A percentile compares a stretch with the other conserved stretches of the same genome.
These are phyloP conservation scores for Hippocampus barbouri DNA, from an alignment of 2,113 vertebrate genomes.

Conservation along the genomic window DNA sequence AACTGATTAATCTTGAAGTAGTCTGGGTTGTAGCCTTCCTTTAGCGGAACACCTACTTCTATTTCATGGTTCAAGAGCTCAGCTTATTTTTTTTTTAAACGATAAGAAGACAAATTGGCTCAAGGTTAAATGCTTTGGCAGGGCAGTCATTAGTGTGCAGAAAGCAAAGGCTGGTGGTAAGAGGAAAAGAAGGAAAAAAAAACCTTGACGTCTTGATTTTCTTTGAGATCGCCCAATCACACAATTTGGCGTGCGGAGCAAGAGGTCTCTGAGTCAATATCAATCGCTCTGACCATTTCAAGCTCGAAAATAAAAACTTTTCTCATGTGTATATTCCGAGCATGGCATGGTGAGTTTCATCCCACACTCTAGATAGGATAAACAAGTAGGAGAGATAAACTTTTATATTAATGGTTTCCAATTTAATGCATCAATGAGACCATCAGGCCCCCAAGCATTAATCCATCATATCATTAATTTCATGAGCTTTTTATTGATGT, in stretches of 20 bases:
- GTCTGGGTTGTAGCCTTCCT: conserved; percentile 48
- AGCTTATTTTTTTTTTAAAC: conserved; percentile 43
- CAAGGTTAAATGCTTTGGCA: conserved; percentile 66
- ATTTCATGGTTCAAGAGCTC: conserved; percentile 69
- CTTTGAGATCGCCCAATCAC: conserved; percentile 33
- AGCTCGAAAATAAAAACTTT: conserved; percentile 16
- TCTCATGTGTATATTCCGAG: neutral
- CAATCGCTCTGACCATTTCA: conserved; percentile 26
- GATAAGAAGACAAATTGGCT: conserved; percentile 62
- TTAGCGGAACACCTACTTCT: conserved; percentile 55
- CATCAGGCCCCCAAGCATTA: neutral
- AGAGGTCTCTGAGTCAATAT: conserved; percentile 33
- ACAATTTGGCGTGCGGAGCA: conserved; percentile 31
- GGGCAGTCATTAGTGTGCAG: conserved; percentile 66
- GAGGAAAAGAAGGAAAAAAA: conserved; percentile 19
- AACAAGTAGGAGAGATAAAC: neutral
- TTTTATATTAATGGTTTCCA: conserved; percentile 3
- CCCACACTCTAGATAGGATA: neutral
- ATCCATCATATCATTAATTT: neutral
- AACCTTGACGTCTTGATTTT: conserved; percentile 44
- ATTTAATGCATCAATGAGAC: conserved; percentile 1
- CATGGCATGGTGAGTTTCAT: neutral
- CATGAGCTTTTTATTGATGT: conserved; percentile 19
- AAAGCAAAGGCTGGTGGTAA: conserved; percentile 39
- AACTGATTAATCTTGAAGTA: conserved; percentile 54